Evolutionary conservation across 2,888 invertebrate genomes (phyloP).

Genomic region (Mythimna lalbum): DNA sequence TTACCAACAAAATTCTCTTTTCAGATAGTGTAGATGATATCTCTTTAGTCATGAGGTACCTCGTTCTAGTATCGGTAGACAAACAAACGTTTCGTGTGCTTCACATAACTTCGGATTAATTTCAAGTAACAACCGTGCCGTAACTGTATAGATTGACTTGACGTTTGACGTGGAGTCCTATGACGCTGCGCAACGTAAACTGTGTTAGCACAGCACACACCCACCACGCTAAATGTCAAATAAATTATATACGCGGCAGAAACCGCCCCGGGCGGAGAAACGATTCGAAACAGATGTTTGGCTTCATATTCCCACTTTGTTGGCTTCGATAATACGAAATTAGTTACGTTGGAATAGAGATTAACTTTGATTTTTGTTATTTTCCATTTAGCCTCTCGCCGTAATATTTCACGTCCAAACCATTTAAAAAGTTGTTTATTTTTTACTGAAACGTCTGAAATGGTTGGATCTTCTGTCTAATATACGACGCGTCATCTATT

Average conservation of each 20-base stretch:
- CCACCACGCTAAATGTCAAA: conserved; percentile 45
- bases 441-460: conserved; percentile 31
- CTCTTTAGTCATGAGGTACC: no score
- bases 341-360: conserved; percentile 18
- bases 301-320: conserved; percentile 46
- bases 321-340: conserved; percentile 38
- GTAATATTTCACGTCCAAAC: conserved; percentile 12
- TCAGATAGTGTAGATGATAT: no score
- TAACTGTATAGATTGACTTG: conserved; percentile 26
- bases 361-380: conserved; percentile 25
- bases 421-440: conserved; percentile 9
- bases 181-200: conserved; percentile 30
- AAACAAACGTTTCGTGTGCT: no score
- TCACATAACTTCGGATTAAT: background rate
- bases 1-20: no score
- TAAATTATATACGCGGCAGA: conserved; percentile 39
- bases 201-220: conserved; percentile 53
- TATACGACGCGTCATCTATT: conserved; percentile 11
- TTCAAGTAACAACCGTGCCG: conserved; percentile 3
- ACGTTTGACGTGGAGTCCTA: conserved; percentile 34
- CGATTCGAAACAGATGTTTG: conserved; percentile 46
- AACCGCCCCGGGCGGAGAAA: conserved; percentile 20
- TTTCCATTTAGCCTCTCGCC: background rate
- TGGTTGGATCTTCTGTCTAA: conserved; percentile 20
- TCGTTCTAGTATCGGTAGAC: no score